Evolutionary conservation across 2,888 invertebrate species (phyloP).

Genomic region (Drosophila leonis): DNA sequence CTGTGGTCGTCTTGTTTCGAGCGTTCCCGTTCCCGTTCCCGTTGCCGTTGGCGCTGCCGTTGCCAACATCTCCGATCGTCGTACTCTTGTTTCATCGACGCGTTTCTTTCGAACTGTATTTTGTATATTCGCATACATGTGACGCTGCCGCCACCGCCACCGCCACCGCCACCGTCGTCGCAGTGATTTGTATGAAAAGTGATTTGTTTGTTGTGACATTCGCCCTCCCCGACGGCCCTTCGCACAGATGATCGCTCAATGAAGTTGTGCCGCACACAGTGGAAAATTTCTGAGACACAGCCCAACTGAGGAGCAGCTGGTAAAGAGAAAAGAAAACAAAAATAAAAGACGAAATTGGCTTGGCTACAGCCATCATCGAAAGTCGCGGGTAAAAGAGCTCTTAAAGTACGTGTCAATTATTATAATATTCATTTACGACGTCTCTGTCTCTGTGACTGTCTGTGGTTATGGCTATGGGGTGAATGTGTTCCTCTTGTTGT

Average conservation of each 20-base stretch:
- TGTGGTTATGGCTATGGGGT: constrained; percentile 1
- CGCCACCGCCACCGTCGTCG: constrained; percentile 15
- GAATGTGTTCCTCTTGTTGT: constrained; percentile 8
- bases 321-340: constrained; percentile 12
- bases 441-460: background rate
- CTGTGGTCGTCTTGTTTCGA: constrained; percentile 27
- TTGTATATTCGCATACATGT: constrained; percentile 37
- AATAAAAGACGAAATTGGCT: constrained; percentile 1
- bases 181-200: constrained; percentile 29
- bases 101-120: constrained; percentile 44
- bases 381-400: constrained; percentile 46
- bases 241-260: constrained; percentile 41
- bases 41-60: constrained; percentile 21
- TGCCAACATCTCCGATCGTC: constrained; percentile 40
- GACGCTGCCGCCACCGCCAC: constrained; percentile 28
- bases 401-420: constrained; percentile 77
- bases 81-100: constrained; percentile 66
- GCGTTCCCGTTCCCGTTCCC: constrained; percentile 26
- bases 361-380: constrained; percentile 18
- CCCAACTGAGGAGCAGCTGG: constrained; percentile 37
- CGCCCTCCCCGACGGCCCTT: constrained; percentile 18
- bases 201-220: constrained; percentile 51
- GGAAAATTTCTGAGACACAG: constrained; percentile 65
- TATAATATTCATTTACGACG: constrained; percentile 55
- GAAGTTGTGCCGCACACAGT: constrained; percentile 53